Evolutionary conservation across 2,888 invertebrate genomes (phyloP), one percentile per base, ranked within the genome.

Genomic region (Mythimna vitellina): DNA sequence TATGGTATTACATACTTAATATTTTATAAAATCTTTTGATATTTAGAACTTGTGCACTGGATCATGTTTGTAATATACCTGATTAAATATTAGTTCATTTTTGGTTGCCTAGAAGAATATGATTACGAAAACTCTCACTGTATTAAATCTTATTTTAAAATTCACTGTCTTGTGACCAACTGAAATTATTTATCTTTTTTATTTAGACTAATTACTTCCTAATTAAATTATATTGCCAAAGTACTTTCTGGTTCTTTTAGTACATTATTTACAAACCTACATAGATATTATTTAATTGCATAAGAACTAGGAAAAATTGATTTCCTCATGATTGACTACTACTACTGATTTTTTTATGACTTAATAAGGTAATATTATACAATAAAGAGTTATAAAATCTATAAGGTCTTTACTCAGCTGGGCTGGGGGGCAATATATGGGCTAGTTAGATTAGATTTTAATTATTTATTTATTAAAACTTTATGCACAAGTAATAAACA

Each of bases 1-100:
- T 67, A 54, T 56, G 60, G 57, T 12, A 54, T 66, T 77, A 54
- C 61, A 73, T 62, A 58, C 66, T 22, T 25, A 58, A 62, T 32
- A 63, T 68, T 56, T 46, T 38, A 76, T 2, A 22, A 49, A 56
- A 20, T 14, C 29, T 42, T 9, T 29, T 60, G 54, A 60, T 67
- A 22, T 17, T 73, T 38, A 49, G 14, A 8, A 8, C 35, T 58
- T 46, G 0, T 46, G 8, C 46, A 20, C 49, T 9, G 14, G 25
- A 60, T 49, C 17, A 49, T 61, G 29, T 61, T 53, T 46, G 14
- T 1, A 49, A n/a, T 46, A 20, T 73, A 51, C 2, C 0, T 5
- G 17, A 57, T 0, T 56, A 12, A 12, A 57, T 38, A 29, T 3
- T 42, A 4, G 17, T 20, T 49, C 57, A 51, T 20, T 12, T 35